Conservation (phyloP, 2,797 vertebrate genomes). For the Scleropages formosus region DNA sequence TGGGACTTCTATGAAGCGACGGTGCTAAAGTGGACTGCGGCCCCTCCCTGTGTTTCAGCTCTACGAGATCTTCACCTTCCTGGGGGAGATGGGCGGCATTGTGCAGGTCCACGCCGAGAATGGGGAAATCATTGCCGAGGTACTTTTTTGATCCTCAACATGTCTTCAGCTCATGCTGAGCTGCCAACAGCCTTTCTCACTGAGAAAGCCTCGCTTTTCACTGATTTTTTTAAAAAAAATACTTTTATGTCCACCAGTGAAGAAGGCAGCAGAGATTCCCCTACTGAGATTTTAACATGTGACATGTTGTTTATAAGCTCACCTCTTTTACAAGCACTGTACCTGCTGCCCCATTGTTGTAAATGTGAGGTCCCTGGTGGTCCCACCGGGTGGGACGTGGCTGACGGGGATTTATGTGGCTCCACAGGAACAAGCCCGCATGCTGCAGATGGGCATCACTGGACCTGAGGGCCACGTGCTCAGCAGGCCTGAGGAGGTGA, state of each 20-base stretch:
- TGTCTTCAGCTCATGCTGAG: too few relatives aligned
- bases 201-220: too few relatives aligned
- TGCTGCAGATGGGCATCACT: conserved; percentile 97
- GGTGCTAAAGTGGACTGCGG: not conserved
- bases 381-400: not conserved
- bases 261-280: too few relatives aligned
- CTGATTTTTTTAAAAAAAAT: too few relatives aligned
- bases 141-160: conserved; percentile 49
- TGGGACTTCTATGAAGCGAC: not conserved
- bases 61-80: conserved; percentile 91
- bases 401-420: conserved; percentile 33
- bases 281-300: too few relatives aligned
- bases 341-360: too few relatives aligned
- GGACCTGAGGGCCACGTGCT: conserved; percentile 95
- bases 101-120: conserved; percentile 98
- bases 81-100: conserved; percentile 87
- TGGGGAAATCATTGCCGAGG: conserved; percentile 96
- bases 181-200: too few relatives aligned
- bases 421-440: conserved; percentile 86
- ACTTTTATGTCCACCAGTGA: too few relatives aligned
- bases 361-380: too few relatives aligned
- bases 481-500: conserved; percentile 95
- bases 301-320: too few relatives aligned
- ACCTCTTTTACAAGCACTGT: too few relatives aligned
- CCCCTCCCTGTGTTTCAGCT: conserved; percentile 69